A percentile compares a stretch with the other conserved stretches of the same genome.
Conservation (phyloP, 1,140 invertebrate genomes). For the Leptinotarsa lineolata region DNA sequence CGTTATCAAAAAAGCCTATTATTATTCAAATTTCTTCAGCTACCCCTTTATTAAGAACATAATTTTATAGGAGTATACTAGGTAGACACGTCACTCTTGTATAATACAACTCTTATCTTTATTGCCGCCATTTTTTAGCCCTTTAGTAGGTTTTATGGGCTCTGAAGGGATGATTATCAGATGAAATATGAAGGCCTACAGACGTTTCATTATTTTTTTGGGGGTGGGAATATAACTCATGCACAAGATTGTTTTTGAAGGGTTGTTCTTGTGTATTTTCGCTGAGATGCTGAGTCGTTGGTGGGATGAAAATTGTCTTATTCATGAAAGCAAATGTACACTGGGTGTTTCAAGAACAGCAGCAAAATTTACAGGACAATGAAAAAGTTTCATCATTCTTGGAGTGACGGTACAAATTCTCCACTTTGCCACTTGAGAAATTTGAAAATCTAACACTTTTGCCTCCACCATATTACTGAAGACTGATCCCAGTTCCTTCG, state of each 20-base stretch:
- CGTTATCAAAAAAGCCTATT: neutral
- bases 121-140: constrained; percentile 1
- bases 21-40: neutral
- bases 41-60: neutral
- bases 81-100: neutral
- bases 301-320: no score
- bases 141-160: neutral
- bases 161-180: constrained; percentile 2
- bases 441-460: no score
- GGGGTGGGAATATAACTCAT: neutral
- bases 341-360: no score
- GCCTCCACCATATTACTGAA: no score
- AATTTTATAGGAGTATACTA: neutral
- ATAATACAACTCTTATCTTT: neutral
- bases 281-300: no score
- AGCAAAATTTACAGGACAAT: no score
- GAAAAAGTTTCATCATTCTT: no score
- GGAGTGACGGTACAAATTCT: no score
- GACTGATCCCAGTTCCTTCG: no score
- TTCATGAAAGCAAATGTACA: no score
- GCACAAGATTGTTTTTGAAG: neutral
- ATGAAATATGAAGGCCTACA: constrained; percentile 5
- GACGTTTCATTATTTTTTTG: neutral
- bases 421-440: no score
- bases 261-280: neutral